Conservation (phyloP, 2,888 invertebrate species). For the Bhutanitis thaidina region DNA sequence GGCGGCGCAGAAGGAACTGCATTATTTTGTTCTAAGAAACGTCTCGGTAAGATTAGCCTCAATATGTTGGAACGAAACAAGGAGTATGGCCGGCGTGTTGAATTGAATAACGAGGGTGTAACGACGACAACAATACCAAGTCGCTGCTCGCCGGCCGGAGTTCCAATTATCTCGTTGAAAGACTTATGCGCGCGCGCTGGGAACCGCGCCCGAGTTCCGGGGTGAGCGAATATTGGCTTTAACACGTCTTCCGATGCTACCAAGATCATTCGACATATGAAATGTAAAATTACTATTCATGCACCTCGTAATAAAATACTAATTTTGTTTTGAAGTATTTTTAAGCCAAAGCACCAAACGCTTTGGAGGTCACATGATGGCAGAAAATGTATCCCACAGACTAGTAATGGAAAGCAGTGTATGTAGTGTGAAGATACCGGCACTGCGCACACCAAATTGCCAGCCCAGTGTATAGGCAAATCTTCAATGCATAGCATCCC, state of each 20-base stretch:
- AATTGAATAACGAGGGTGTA: slow-evolving; percentile 77
- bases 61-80: slow-evolving; percentile 62
- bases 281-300: no score
- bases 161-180: slow-evolving; percentile 70
- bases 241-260: slow-evolving; percentile 26
- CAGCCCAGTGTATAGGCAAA: no score
- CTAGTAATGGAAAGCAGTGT: no score
- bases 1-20: background rate
- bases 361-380: no score
- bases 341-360: no score
- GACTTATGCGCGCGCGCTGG: slow-evolving; percentile 52
- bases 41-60: slow-evolving; percentile 49
- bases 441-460: no score
- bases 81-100: slow-evolving; percentile 47
- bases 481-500: no score
- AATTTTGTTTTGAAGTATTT: no score
- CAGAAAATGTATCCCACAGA: no score
- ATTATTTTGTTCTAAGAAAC: slow-evolving; percentile 13
- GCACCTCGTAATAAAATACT: no score
- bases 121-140: slow-evolving; percentile 70
- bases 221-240: slow-evolving; percentile 44
- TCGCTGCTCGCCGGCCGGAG: slow-evolving; percentile 41
- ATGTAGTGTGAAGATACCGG: no score
- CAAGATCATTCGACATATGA: background rate
- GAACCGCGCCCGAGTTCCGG: slow-evolving; percentile 47